Evolutionary conservation across 1,140 invertebrate species (phyloP).

Genomic region (Neelides sp.): DNA sequence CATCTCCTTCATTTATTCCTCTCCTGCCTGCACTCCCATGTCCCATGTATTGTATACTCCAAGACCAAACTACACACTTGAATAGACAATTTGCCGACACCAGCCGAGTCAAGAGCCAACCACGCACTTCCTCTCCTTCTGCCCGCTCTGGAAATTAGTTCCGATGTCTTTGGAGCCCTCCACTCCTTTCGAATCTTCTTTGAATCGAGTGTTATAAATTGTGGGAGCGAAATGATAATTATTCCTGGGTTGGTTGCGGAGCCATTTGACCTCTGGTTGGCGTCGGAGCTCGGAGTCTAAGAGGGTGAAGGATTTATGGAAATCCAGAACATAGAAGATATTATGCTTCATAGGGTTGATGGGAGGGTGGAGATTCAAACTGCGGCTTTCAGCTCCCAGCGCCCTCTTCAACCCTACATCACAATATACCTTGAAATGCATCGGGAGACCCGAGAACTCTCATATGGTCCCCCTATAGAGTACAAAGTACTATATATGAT

Average conservation of each 20-base stretch:
- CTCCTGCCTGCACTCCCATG: not conserved
- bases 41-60: not conserved
- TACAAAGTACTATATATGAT: too few species aligned
- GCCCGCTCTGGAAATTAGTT: not conserved
- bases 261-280: not conserved
- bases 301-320: constrained; percentile 15
- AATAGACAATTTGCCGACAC: constrained; percentile 15
- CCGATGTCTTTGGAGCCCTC: not conserved
- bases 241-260: not conserved
- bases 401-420: too few species aligned
- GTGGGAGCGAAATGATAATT: not conserved
- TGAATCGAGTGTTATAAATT: not conserved
- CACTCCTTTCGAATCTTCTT: not conserved
- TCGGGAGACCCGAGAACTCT: too few species aligned
- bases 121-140: not conserved
- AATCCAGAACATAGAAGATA: constrained; percentile 1
- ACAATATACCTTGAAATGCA: too few species aligned
- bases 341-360: too few species aligned
- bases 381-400: too few species aligned
- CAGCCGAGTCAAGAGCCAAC: constrained; percentile 2
- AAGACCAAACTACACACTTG: not conserved
- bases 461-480: too few species aligned
- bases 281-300: not conserved
- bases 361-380: too few species aligned
- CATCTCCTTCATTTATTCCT: not conserved